Conservation (phyloP, 1,140 invertebrate species). For the Tribolium castaneum region DNA sequence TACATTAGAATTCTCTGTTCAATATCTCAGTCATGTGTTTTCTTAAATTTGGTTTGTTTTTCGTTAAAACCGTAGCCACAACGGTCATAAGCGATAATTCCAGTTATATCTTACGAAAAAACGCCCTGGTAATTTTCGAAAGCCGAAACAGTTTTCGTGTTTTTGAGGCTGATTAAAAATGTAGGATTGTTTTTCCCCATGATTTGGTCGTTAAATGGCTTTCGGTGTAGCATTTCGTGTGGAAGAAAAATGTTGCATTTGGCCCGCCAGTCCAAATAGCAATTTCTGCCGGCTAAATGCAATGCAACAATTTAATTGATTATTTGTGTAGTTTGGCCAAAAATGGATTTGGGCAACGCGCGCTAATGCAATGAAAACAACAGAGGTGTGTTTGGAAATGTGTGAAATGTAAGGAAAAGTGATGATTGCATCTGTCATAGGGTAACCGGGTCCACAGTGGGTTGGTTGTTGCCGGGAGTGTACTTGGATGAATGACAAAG, state of each 20-base stretch:
- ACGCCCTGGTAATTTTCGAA: too few relatives aligned
- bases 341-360: not conserved
- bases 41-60: not conserved
- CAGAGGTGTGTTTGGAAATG: not conserved
- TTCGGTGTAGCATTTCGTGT: not conserved
- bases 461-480: slow-evolving; percentile 3
- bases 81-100: too few relatives aligned
- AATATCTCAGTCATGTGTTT: not conserved
- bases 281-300: slow-evolving; percentile 18
- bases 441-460: not conserved
- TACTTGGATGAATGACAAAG: slow-evolving; percentile 44
- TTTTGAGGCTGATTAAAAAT: too few relatives aligned
- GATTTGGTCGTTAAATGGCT: not conserved
- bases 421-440: not conserved
- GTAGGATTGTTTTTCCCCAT: too few relatives aligned
- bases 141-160: not conserved
- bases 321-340: slow-evolving; percentile 17
- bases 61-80: too few relatives aligned
- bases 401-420: slow-evolving; percentile 2
- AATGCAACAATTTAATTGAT: slow-evolving; percentile 15
- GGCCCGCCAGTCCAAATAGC: slow-evolving; percentile 14
- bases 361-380: not conserved
- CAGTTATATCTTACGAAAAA: too few relatives aligned
- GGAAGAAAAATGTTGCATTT: not conserved
- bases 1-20: not conserved